phyloP scores from a whole-genome alignment of 92 coral and sea anemone genomes.

The Muricea muricata region DNA sequence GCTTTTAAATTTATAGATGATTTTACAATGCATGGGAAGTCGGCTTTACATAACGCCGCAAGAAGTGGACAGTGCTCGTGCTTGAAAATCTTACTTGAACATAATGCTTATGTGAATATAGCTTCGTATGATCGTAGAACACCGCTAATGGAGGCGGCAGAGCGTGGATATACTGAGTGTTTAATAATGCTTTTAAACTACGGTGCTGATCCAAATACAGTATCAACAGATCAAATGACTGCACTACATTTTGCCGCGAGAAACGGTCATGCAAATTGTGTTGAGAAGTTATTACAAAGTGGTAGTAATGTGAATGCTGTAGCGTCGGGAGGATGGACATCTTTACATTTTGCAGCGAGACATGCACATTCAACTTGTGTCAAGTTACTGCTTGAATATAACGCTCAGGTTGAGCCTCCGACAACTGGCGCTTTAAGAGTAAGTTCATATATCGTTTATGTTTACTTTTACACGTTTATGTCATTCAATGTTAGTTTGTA shows the following conservation, averaged over 20 bases:
- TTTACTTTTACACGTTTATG: constrained; percentile 47
- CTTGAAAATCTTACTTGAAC: constrained; percentile 92
- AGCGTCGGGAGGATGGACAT: constrained; percentile 99
- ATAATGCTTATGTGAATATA: constrained; percentile 96
- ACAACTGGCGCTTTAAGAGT: constrained; percentile 90
- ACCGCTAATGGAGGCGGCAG: constrained; percentile 97
- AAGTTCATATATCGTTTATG: constrained; percentile 63
- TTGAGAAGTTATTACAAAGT: constrained; percentile 93
- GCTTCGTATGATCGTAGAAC: constrained; percentile 98
- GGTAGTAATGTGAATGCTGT: constrained; percentile 97
- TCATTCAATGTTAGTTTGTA: constrained; percentile 46
- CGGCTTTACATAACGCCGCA: constrained; percentile 99
- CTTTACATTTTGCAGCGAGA: constrained; percentile 95
- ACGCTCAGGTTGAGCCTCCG: constrained; percentile 99
- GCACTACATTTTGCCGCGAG: constrained; percentile 98
- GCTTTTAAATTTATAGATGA: constrained; percentile 95
- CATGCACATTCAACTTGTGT: constrained; percentile 98
- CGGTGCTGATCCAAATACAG: constrained; percentile 94
- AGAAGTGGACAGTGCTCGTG: constrained; percentile 96
- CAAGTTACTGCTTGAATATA: constrained; percentile 81
- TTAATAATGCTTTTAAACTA: constrained; percentile 91
- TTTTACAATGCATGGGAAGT: constrained; percentile 96
- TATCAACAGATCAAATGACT: constrained; percentile 96
- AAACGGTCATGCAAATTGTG: constrained; percentile 93
- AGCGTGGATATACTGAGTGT: constrained; percentile 97